phyloP scores from a whole-genome alignment of 2,797 vertebrate species.

The Morelia viridis region DNA sequence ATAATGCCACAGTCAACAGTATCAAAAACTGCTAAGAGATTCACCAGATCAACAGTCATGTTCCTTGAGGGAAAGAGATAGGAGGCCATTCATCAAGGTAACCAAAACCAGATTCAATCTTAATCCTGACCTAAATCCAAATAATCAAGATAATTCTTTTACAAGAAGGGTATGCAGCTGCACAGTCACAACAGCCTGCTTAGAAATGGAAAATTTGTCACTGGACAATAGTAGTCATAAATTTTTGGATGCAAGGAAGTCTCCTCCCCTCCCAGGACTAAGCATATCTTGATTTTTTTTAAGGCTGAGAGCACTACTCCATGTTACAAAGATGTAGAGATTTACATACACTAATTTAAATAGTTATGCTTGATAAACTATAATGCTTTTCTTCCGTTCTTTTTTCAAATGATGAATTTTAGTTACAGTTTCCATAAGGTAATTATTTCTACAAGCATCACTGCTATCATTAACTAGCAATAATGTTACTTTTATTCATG shows the following conservation, averaged over 20 bases:
- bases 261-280: not conserved
- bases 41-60: not conserved
- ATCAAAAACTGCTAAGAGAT: not conserved
- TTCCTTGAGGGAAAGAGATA: no score
- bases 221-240: not conserved
- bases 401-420: not conserved
- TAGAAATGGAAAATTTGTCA: not conserved
- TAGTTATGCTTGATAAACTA: not conserved
- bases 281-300: not conserved
- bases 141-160: not conserved
- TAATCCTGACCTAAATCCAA: not conserved
- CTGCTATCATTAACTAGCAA: not conserved
- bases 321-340: not conserved
- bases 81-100: not conserved
- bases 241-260: not conserved
- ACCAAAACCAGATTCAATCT: not conserved
- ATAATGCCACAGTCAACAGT: not conserved
- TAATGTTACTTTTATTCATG: constrained; percentile 1
- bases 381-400: not conserved
- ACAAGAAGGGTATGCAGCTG: not conserved
- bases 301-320: not conserved
- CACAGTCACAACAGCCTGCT: not conserved
- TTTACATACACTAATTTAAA: not conserved
- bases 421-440: not conserved
- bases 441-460: not conserved